Evolutionary conservation across 2,888 invertebrate species (phyloP).

Genomic region (Orthosia cruda): DNA sequence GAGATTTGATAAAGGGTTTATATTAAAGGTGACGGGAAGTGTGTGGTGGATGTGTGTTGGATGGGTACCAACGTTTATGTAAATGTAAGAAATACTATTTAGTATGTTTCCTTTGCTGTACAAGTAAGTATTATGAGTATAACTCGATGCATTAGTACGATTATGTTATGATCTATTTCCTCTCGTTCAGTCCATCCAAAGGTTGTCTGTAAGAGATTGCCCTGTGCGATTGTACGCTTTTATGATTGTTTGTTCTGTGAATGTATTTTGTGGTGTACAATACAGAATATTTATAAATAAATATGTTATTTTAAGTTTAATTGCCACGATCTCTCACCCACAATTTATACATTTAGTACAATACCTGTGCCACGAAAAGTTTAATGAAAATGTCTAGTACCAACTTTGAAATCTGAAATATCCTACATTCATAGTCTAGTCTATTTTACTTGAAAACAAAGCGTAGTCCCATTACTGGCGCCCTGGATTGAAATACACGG

Average conservation of each 20-base stretch:
- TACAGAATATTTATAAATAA: no score
- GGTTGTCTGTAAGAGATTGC: no score
- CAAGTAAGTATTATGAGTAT: no score
- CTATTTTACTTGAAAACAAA: constrained; percentile 51
- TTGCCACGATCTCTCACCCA: not conserved
- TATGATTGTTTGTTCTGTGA: no score
- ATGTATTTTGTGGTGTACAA: no score
- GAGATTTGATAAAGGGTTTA: constrained; percentile 39
- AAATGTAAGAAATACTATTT: no score
- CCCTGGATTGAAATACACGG: constrained; percentile 51
- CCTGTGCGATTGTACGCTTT: no score
- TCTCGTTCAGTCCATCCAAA: no score
- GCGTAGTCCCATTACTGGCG: constrained; percentile 40
- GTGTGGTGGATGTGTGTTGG: not conserved
- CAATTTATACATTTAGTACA: not conserved
- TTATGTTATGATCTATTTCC: no score
- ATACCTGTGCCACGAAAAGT: constrained; percentile 8
- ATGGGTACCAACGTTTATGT: constrained; percentile 2
- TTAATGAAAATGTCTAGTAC: constrained; percentile 33
- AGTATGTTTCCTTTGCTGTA: not conserved
- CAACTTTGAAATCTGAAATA: constrained; percentile 20
- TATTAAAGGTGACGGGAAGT: constrained; percentile 14
- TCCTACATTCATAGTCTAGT: constrained; percentile 28
- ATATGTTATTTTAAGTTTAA: not conserved
- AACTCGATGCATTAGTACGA: not conserved